These are phyloP conservation scores for Ormyrus thymus DNA, from an alignment of 2,888 invertebrate genomes.

Conservation along the genomic window DNA sequence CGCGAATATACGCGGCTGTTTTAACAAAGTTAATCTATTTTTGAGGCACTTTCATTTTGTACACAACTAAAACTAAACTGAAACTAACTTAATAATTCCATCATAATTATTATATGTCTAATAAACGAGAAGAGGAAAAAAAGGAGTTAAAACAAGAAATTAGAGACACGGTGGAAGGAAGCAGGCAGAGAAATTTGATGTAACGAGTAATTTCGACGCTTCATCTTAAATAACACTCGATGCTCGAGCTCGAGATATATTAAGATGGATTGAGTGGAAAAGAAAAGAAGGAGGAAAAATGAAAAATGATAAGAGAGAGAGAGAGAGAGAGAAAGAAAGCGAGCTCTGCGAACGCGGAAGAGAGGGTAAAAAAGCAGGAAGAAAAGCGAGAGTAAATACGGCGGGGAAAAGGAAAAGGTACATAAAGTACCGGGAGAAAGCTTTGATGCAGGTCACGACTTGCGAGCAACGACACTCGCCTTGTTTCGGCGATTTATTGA, in stretches of 20 bases:
- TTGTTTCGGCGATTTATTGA: constrained; percentile 51
- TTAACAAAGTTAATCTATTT: too few species aligned
- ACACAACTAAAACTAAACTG: too few species aligned
- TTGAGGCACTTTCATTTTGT: too few species aligned
- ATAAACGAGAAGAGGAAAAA: background rate
- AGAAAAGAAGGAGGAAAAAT: background rate
- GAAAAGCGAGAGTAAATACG: constrained; percentile 36
- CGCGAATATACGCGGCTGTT: too few species aligned
- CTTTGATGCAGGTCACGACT: constrained; percentile 49
- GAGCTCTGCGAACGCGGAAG: background rate
- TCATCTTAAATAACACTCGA: constrained; percentile 7
- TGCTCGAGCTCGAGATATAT: constrained; percentile 19
- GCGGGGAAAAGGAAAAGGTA: background rate
- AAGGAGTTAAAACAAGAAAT: background rate
- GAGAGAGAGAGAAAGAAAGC: background rate
- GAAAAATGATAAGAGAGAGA: constrained; percentile 25
- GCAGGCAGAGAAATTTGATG: background rate
- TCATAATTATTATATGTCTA: background rate
- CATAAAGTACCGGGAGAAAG: constrained; percentile 4
- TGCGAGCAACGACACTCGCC: constrained; percentile 26
- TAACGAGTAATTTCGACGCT: background rate
- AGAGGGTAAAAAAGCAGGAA: background rate
- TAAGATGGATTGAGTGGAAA: constrained; percentile 16
- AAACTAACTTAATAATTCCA: too few species aligned
- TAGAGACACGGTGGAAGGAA: background rate